phyloP scores from a whole-genome alignment of 2,888 invertebrate genomes.

The Orchesella flavescens region DNA sequence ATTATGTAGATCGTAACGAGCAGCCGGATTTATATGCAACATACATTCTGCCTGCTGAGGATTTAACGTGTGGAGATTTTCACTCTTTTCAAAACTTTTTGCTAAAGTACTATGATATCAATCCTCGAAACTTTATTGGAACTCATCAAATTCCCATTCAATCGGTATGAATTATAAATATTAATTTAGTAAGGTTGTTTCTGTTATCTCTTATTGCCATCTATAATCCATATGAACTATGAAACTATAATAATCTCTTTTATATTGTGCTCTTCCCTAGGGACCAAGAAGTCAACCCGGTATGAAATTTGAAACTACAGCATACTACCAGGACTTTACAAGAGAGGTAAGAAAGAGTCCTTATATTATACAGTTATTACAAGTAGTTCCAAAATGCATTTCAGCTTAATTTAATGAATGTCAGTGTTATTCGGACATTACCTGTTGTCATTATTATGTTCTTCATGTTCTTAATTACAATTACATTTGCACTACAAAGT shows the following conservation, averaged over 20 bases:
- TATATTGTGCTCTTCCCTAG: not conserved
- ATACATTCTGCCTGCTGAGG: conserved; percentile 55
- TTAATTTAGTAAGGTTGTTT: no score
- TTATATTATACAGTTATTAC: not conserved
- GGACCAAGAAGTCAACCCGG: not conserved
- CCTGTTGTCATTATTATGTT: no score
- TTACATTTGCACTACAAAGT: no score
- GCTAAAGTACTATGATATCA: conserved; percentile 20
- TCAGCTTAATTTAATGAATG: no score
- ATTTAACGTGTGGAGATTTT: conserved; percentile 35
- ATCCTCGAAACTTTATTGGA: not conserved
- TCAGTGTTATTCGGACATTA: no score
- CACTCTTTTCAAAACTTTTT: not conserved
- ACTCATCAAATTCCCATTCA: conserved; percentile 5
- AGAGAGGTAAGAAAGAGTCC: not conserved
- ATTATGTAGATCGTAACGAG: conserved; percentile 3
- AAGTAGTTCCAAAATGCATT: not conserved
- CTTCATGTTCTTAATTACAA: no score
- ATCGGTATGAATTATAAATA: no score
- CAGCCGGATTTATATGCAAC: conserved; percentile 35
- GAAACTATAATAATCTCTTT: not conserved
- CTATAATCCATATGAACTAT: not conserved
- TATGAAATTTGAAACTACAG: not conserved
- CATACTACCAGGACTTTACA: not conserved
- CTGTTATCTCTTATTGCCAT: no score